Percentiles rank a stretch among this genome's conserved stretches.
These are phyloP conservation scores for Temnothorax unifasciatus DNA, from an alignment of 2,888 invertebrate species.

Conservation along the genomic window DNA sequence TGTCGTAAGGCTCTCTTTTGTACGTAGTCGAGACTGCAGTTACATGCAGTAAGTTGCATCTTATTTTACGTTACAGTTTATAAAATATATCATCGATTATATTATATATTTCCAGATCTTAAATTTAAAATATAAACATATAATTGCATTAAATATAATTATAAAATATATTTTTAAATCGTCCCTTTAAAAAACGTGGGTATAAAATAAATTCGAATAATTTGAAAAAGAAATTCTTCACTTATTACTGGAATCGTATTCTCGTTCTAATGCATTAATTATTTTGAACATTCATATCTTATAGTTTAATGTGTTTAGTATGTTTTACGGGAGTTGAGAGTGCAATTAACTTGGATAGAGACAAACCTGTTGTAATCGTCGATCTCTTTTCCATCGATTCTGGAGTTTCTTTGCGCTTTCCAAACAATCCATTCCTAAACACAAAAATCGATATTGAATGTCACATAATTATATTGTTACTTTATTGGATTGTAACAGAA, in stretches of 20 bases:
- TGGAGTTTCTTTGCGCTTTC: constrained; percentile 80
- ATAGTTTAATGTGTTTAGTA: not conserved
- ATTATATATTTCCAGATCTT: not conserved
- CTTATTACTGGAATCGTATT: not conserved
- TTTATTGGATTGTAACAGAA: constrained; percentile 4
- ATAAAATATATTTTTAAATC: constrained; percentile 7
- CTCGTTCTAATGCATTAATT: not conserved
- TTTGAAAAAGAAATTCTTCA: not conserved
- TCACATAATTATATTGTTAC: not conserved
- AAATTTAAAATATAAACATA: constrained; percentile 2
- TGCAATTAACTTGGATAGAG: not conserved
- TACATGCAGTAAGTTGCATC: constrained; percentile 4
- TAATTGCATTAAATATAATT: not conserved
- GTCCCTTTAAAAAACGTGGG: not conserved
- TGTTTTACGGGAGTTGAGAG: not conserved
- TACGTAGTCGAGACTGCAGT: constrained; percentile 80
- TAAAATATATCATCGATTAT: not conserved
- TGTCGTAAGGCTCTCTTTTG: constrained; percentile 76
- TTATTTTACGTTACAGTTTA: constrained; percentile 15
- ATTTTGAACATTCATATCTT: constrained; percentile 11
- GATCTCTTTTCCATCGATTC: constrained; percentile 73
- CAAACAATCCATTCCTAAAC: constrained; percentile 82
- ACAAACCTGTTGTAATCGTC: constrained; percentile 81
- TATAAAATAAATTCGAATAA: not conserved
- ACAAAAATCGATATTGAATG: constrained; percentile 25